Evolutionary conservation across 2,797 vertebrate species (phyloP).

Genomic region (Myotis daubentonii): DNA sequence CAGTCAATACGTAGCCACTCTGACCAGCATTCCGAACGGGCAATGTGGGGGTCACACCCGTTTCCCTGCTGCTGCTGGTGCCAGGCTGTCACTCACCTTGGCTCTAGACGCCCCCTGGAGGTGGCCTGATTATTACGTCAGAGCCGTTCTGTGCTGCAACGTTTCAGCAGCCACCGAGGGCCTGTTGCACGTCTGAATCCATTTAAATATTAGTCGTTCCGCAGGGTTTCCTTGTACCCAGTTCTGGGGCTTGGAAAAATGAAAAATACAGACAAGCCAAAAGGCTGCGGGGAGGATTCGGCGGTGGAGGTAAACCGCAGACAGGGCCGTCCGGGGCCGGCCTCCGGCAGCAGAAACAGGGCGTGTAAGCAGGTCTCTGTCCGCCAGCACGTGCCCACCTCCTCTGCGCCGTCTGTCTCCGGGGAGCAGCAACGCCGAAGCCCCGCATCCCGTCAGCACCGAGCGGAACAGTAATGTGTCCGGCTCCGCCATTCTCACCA

Average conservation of each 20-base stretch:
- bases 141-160: not conserved
- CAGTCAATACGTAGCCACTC: not conserved
- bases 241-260: not conserved
- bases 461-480: conserved; percentile 48
- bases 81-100: not conserved
- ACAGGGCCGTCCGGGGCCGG: not conserved
- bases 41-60: not conserved
- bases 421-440: conserved; percentile 70
- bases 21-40: not conserved
- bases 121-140: not conserved
- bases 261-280: not conserved
- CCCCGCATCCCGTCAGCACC: conserved; percentile 58
- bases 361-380: conserved; percentile 53
- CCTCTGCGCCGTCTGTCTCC: conserved; percentile 43
- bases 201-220: not conserved
- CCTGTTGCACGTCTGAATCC: rapidly evolving
- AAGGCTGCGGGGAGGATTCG: not conserved
- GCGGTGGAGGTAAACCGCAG: not conserved
- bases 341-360: conserved; percentile 38
- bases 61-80: not conserved
- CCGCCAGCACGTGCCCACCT: conserved; percentile 57
- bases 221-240: not conserved
- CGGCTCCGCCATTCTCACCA: conserved; percentile 41
- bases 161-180: not conserved
- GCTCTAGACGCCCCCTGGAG: not conserved